Evolutionary conservation across 1,140 invertebrate species (phyloP).

Genomic region (Telenomus remus): DNA sequence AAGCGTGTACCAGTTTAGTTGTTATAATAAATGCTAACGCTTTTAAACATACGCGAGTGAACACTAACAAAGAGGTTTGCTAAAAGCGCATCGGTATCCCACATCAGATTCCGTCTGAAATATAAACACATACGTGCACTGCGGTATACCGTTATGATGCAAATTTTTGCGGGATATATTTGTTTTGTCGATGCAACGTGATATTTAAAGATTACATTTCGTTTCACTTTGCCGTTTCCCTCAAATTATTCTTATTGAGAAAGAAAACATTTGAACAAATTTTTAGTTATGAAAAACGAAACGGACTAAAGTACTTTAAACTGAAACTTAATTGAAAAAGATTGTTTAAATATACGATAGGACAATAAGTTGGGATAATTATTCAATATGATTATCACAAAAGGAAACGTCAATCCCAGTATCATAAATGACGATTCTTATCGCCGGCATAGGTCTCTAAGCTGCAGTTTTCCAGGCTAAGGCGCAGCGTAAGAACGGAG

Average conservation of each 20-base stretch:
- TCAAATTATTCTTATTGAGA: background rate
- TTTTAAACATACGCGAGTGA: conserved; percentile 43
- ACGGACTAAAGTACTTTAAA: too few relatives aligned
- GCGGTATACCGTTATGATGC: conserved; percentile 40
- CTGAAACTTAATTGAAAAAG: too few relatives aligned
- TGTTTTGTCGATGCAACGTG: conserved; percentile 38
- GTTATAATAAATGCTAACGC: conserved; percentile 49
- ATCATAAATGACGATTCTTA: conserved; percentile 55
- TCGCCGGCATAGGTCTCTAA: conserved; percentile 15
- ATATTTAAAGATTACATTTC: conserved; percentile 36
- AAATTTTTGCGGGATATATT: conserved; percentile 39
- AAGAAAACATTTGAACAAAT: too few relatives aligned
- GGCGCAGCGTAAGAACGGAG: conserved; percentile 21
- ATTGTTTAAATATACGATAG: too few relatives aligned
- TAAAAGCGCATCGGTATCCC: conserved; percentile 53
- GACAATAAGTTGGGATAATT: too few relatives aligned
- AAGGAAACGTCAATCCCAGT: conserved; percentile 40
- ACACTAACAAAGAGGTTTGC: conserved; percentile 47
- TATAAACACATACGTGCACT: conserved; percentile 28
- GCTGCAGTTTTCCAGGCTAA: conserved; percentile 26
- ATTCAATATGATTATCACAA: conserved; percentile 31
- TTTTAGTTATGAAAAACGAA: background rate
- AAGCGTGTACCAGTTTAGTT: conserved; percentile 41
- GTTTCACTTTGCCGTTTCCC: conserved; percentile 13
- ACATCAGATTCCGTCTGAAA: conserved; percentile 47